phyloP scores from a whole-genome alignment of 2,797 vertebrate genomes.

The Phoebastria nigripes region DNA sequence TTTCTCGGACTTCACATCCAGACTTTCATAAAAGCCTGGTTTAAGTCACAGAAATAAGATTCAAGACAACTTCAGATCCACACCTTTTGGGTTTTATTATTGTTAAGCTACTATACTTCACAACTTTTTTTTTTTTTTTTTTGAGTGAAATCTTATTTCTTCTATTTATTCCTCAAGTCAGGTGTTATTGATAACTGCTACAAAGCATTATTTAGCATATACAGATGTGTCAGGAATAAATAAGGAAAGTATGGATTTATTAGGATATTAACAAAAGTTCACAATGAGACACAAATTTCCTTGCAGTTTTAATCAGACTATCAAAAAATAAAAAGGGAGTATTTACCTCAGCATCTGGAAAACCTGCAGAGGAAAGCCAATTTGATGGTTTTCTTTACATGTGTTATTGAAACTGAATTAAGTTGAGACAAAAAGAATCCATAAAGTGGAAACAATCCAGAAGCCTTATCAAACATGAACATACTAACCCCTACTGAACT shows the following conservation, averaged over 20 bases:
- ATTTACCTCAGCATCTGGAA: background rate
- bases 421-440: background rate
- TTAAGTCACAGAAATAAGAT: background rate
- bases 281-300: background rate
- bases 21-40: background rate
- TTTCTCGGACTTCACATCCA: background rate
- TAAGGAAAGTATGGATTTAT: background rate
- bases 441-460: background rate
- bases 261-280: background rate
- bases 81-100: background rate
- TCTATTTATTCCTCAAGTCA: background rate
- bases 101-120: background rate
- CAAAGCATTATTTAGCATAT: background rate
- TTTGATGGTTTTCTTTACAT: background rate
- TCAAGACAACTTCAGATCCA: background rate
- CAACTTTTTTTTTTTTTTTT: background rate
- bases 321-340: background rate
- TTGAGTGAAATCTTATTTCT: background rate
- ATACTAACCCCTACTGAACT: background rate
- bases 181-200: background rate
- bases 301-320: background rate
- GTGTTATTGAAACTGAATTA: background rate
- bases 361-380: background rate
- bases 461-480: background rate
- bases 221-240: background rate